A percentile compares a stretch with the other conserved stretches of the same genome.
Conservation (phyloP, 2,113 vertebrate species). For the Chunga burmeisteri region DNA sequence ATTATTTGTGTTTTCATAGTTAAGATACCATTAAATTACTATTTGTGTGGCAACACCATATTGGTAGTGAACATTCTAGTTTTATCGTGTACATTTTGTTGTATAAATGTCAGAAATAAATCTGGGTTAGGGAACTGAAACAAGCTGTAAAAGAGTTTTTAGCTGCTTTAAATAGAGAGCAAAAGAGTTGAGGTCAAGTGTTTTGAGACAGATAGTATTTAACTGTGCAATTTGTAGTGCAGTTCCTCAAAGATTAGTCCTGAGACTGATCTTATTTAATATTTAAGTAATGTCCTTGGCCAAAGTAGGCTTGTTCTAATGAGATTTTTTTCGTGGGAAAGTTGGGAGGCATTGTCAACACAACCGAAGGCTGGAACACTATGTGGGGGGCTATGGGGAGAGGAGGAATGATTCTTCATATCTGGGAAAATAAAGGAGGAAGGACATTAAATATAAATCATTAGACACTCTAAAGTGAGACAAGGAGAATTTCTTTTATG, state of each 20-base stretch:
- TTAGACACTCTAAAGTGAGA: background rate
- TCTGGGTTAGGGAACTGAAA: background rate
- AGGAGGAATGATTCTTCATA: background rate
- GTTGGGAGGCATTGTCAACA: background rate
- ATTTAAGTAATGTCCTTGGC: background rate
- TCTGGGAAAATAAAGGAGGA: background rate
- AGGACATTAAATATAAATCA: background rate
- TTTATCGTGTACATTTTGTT: background rate
- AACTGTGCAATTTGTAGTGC: background rate
- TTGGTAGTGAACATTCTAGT: background rate
- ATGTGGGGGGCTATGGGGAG: fast-evolving
- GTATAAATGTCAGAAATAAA: background rate
- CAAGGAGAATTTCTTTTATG: background rate
- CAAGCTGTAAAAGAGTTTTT: background rate
- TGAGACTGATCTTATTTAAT: background rate
- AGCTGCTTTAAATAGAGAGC: background rate
- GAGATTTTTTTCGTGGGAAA: background rate
- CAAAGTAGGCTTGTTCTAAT: background rate
- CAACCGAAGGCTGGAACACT: background rate
- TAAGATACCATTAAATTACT: background rate
- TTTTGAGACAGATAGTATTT: background rate
- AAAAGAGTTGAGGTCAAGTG: background rate
- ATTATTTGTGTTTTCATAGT: background rate
- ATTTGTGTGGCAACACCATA: background rate
- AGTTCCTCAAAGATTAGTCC: background rate